Conservation (phyloP, 2,888 invertebrate species). For the Adelognathus sp. region DNA sequence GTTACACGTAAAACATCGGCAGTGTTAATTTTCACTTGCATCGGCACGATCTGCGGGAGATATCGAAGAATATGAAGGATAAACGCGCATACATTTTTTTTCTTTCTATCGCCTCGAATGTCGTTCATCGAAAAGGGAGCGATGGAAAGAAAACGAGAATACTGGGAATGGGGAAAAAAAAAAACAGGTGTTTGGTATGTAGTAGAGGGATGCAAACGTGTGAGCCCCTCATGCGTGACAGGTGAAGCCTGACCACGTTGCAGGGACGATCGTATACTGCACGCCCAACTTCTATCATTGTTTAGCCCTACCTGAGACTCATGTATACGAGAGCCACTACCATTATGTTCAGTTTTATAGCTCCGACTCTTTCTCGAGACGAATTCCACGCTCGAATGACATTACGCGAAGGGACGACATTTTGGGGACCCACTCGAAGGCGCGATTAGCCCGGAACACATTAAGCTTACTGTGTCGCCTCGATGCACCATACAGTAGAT, state of each 20-base stretch:
- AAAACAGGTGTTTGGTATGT: conserved; percentile 26
- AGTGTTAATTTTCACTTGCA: too few species aligned
- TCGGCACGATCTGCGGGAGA: too few species aligned
- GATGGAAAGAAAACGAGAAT: neutral
- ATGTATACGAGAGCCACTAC: neutral
- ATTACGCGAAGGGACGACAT: neutral
- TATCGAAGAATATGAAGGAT: too few species aligned
- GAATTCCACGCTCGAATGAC: neutral
- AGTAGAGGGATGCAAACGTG: conserved; percentile 2
- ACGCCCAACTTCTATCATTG: neutral
- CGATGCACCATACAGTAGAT: neutral
- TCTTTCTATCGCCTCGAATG: neutral
- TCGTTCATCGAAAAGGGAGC: neutral
- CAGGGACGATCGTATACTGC: conserved; percentile 16
- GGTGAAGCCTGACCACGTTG: conserved; percentile 49
- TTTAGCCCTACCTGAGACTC: neutral
- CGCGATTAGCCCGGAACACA: neutral
- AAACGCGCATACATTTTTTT: neutral
- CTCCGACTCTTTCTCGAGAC: neutral
- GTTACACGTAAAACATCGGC: too few species aligned
- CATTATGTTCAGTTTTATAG: neutral
- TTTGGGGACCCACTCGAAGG: neutral
- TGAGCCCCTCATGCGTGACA: conserved; percentile 37
- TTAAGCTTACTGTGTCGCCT: neutral
- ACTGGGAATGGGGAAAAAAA: neutral